These are phyloP conservation scores for Pseudoips prasinana DNA, from an alignment of 2,888 invertebrate genomes.

Conservation along the genomic window DNA sequence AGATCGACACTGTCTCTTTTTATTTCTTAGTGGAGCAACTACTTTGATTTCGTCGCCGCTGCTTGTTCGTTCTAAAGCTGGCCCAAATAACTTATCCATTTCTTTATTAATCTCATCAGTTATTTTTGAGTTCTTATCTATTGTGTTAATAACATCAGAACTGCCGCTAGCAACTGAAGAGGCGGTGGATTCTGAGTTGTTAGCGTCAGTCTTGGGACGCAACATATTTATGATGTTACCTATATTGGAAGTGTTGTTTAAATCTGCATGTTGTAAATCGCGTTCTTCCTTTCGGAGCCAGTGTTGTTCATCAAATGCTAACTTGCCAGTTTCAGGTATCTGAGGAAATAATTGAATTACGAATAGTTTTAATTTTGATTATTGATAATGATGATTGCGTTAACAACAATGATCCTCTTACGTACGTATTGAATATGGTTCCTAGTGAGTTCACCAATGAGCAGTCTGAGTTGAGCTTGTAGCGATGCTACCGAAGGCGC, in stretches of 20 bases:
- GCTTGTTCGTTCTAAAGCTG: slow-evolving; percentile 65
- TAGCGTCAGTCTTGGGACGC: slow-evolving; percentile 49
- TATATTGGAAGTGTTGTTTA: slow-evolving; percentile 48
- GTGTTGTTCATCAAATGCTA: slow-evolving; percentile 57
- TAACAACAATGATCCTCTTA: too few species aligned
- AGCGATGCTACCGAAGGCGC: slow-evolving; percentile 42
- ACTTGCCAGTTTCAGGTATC: slow-evolving; percentile 60
- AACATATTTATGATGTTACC: slow-evolving; percentile 63
- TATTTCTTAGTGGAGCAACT: slow-evolving; percentile 59
- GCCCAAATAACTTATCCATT: slow-evolving; percentile 67
- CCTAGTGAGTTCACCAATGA: slow-evolving; percentile 57
- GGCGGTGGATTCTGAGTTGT: slow-evolving; percentile 52
- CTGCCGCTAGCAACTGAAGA: slow-evolving; percentile 61
- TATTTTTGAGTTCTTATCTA: slow-evolving; percentile 53
- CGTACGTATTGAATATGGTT: slow-evolving; percentile 65
- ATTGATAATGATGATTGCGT: not conserved
- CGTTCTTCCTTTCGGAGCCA: slow-evolving; percentile 45
- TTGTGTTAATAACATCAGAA: slow-evolving; percentile 57
- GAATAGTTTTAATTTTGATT: slow-evolving; percentile 6
- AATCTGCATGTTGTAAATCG: slow-evolving; percentile 13
- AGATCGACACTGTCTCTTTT: slow-evolving; percentile 68
- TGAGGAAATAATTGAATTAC: slow-evolving; percentile 33
- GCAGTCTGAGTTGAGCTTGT: slow-evolving; percentile 66
- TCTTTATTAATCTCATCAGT: slow-evolving; percentile 62
- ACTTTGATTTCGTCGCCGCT: slow-evolving; percentile 70